Evolutionary conservation across 2,888 invertebrate genomes (phyloP), one percentile per base, ranked within the genome.

Genomic region (Tineola bisselliella): DNA sequence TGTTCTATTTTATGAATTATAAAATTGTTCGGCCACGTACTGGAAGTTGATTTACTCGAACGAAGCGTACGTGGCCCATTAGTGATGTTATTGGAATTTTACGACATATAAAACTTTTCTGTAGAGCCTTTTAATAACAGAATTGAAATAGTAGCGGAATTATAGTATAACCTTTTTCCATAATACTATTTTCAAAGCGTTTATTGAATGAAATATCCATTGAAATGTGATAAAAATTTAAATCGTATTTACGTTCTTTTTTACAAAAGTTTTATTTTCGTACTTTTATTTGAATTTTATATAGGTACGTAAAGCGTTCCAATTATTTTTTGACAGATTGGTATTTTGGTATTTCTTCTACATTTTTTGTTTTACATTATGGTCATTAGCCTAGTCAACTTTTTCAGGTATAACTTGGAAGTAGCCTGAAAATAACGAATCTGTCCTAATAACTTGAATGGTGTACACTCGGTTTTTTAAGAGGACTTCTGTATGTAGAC

Each of bases 1-100:
- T 59, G 44, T 44, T 60, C 60, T 44, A 60, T 60, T 60, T 60
- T 60, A 60, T 44, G 60, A 44, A 60, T 60, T 44, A 60, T 60
- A 44, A 60, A 60, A 60, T 57, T 44, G 60, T 44, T 17, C 18
- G 8, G n/a, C 38, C 58, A 44, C 60, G 60, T 44, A 25, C 44
- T 12, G 59, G 59, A 59, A 60, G 25, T 60, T 44, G 60, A 60
- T 54, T 54, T 54, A 54, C 54, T 54, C 54, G 54, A 17, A 18
- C 54, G 25, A 19, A 54, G 54, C 25, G 54, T 54, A 54, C 54
- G 54, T 54, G 54, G 8, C 25, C 54, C 54, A 54, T 54, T 54
- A 54, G 54, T 12, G 25, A 13, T 48, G 19, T 54, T 54, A 54
- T 54, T 54, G 54, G 54, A 25, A 54, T 54, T 54, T 54, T 19